Base-by-base conservation (phyloP, 2,797 vertebrate species). In the Tachyglossus aculeatus region DNA sequence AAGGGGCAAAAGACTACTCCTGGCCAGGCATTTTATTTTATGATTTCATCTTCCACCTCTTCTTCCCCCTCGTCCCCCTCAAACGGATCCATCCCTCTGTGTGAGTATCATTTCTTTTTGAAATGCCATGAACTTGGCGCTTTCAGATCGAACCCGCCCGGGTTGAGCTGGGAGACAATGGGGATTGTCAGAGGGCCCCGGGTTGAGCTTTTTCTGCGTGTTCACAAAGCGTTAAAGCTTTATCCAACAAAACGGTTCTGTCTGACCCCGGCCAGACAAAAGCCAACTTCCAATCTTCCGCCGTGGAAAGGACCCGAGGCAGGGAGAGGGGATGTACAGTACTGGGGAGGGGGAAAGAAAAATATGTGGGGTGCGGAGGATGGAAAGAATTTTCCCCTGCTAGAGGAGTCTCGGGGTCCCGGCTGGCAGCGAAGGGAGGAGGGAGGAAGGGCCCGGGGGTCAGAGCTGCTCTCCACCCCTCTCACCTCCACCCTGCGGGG, bases 211-310 rank as follows among this genome's bases (percentile, higher is more conserved):
- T 92, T 90, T 93, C 90, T 93, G 84, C 63, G 74, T 90, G 92
- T 76, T 92, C 92, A 93, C 85, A 77, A 80, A 91, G 93, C 94
- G 89, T 91, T 92, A 92, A 91, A 93, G 90, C 92, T 92, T 93
- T 88, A 88, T 90, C 74, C 89, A 89, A 89, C 86, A 88, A 84
- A 88, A 89, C 79, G 77, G 89, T 91, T 91, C 88, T 74, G 90
- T 88, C 90, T 90, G 91, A 93, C 90, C 90, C 75, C 53, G 80
- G 88, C 71, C 88, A 90, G 83, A 94, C 93, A 95, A 95, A 93
- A 92, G 93, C 72, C 82, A 83, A 81, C 85, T 86, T 85, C 86
- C 88, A n/a, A 86, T 83, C 81, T 89, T 80, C 81, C 48, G 72
- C 62, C 0, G 15, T 5, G 1, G 50, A 72, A 81, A 57, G 76